These are phyloP conservation scores for Cossypha heuglini DNA, from an alignment of 2,797 vertebrate genomes.

Conservation along the genomic window DNA sequence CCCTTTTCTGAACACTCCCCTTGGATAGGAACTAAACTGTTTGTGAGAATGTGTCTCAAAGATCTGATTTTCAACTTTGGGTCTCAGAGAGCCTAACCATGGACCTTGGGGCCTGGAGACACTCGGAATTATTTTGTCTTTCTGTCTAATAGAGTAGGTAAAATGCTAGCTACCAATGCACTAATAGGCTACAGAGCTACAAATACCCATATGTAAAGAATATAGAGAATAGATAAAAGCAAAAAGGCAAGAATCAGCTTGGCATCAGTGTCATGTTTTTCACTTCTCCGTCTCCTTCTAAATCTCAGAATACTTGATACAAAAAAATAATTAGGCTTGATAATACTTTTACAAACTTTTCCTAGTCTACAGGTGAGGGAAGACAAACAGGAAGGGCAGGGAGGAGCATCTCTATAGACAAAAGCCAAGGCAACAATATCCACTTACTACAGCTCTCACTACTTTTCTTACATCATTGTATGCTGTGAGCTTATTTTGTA, in stretches of 20 bases:
- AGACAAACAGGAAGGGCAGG: not conserved
- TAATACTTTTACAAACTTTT: not conserved
- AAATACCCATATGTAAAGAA: not conserved
- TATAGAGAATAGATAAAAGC: not conserved
- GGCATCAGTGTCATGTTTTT: not conserved
- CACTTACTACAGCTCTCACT: not conserved
- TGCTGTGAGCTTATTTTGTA: not conserved
- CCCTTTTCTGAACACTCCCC: not conserved
- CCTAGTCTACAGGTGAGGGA: not conserved
- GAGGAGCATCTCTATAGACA: accelerated
- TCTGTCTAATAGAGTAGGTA: not conserved
- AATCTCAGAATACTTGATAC: not conserved
- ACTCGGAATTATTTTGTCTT: not conserved
- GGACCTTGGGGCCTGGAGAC: accelerated
- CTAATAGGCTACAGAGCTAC: not conserved
- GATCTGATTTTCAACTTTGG: not conserved
- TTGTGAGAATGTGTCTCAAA: not conserved
- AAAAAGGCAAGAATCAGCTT: not conserved
- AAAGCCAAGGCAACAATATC: not conserved
- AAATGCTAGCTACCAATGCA: not conserved
- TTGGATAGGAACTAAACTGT: not conserved
- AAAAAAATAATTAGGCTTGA: not conserved
- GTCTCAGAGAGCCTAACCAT: not conserved
- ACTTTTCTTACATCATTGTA: not conserved
- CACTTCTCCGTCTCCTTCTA: not conserved